Evolutionary conservation across 2,113 vertebrate genomes (phyloP).

Genomic region (Zosterops pallidus): DNA sequence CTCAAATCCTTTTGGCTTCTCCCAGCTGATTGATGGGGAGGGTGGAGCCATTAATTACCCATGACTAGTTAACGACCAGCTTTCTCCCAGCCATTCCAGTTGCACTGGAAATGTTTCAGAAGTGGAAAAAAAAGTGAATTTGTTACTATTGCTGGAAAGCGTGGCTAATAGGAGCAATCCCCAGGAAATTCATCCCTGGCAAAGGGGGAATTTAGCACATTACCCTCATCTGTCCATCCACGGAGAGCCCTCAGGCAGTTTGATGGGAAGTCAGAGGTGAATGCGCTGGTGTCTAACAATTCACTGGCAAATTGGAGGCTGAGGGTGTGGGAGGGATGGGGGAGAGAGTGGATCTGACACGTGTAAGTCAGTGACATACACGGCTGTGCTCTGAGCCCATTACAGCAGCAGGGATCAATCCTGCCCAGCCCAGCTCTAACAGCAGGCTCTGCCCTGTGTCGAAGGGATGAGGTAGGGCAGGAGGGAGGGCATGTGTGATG

Average conservation of each 20-base stretch:
- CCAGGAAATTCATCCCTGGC: conserved; percentile 1
- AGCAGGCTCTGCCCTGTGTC: neutral
- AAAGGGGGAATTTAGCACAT: conserved; percentile 4
- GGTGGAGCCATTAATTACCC: conserved; percentile 59
- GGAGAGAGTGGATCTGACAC: neutral
- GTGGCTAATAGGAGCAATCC: conserved; percentile 17
- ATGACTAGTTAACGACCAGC: conserved; percentile 41
- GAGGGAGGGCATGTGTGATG: neutral
- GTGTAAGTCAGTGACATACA: neutral
- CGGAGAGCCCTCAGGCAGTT: neutral
- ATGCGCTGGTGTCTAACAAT: conserved; percentile 19
- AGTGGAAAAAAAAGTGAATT: neutral
- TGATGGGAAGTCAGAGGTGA: neutral
- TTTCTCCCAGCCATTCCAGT: conserved; percentile 16
- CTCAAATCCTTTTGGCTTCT: conserved; percentile 53
- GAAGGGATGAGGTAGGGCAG: neutral
- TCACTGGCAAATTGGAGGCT: conserved; percentile 12
- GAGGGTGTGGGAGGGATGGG: neutral
- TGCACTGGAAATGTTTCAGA: conserved; percentile 2
- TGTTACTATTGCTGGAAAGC: neutral
- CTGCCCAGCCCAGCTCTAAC: conserved; percentile 40
- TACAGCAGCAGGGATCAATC: neutral
- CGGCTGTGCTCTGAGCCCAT: neutral
- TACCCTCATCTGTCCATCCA: neutral
- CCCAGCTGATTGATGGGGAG: conserved; percentile 49